Percentiles rank a stretch among this genome's conserved stretches.
These are phyloP conservation scores for Lasioglossum leucozonium DNA, from an alignment of 2,888 invertebrate genomes.

Conservation along the genomic window DNA sequence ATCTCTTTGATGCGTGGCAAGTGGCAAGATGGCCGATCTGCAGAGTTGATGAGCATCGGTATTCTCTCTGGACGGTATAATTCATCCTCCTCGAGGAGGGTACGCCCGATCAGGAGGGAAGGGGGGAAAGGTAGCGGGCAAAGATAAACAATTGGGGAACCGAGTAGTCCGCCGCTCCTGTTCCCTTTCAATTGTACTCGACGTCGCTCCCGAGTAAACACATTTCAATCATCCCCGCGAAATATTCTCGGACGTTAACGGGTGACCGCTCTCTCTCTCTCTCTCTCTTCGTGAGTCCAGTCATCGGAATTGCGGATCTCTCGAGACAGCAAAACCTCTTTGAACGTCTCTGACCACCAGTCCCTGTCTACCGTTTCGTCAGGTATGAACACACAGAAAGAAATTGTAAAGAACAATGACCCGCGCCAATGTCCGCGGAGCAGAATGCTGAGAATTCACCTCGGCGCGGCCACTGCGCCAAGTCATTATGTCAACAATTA, in stretches of 20 bases:
- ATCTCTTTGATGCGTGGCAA: not conserved
- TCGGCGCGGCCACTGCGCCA: not conserved
- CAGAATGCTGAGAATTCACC: not conserved
- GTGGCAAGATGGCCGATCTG: not conserved
- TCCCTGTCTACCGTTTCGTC: not conserved
- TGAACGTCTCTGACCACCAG: conserved; percentile 2
- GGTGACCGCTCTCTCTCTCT: not conserved
- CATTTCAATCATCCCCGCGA: conserved; percentile 55
- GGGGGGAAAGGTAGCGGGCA: conserved; percentile 42
- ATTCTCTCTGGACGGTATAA: conserved; percentile 22
- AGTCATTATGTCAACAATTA: conserved; percentile 10
- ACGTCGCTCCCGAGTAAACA: conserved; percentile 68
- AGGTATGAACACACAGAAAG: conserved; percentile 7
- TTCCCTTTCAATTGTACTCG: conserved; percentile 54
- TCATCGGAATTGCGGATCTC: conserved; percentile 7
- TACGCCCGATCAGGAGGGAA: not conserved
- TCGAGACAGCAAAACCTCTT: conserved; percentile 1
- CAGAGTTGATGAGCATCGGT: conserved; percentile 5
- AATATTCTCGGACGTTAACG: conserved; percentile 10
- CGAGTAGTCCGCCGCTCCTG: conserved; percentile 46
- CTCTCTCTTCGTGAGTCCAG: not conserved
- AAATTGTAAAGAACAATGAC: conserved; percentile 4
- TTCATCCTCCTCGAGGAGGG: conserved; percentile 24
- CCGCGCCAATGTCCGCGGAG: not conserved
- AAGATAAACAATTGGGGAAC: conserved; percentile 58